Conservation (phyloP, 2,888 invertebrate species). For the Nezara viridula region DNA sequence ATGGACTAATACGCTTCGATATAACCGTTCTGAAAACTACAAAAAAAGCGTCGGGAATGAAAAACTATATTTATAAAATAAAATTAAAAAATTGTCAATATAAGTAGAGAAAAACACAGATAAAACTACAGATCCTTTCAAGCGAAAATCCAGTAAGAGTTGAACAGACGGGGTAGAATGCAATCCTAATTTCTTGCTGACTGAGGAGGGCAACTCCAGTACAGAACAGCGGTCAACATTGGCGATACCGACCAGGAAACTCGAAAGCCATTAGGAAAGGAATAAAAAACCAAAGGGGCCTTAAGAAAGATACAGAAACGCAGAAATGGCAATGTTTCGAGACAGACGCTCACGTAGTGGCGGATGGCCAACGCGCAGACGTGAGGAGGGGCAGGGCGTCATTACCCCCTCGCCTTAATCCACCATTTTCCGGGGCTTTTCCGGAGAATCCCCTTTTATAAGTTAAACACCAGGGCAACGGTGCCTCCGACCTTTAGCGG, state of each 20-base stretch:
- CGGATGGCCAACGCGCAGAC: constrained; percentile 5
- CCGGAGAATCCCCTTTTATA: constrained; percentile 26
- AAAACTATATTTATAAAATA: neutral
- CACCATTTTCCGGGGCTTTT: constrained; percentile 24
- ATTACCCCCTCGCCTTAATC: constrained; percentile 12
- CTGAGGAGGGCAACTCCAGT: neutral
- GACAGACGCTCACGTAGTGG: neutral
- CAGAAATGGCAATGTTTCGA: neutral
- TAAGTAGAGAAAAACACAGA: neutral
- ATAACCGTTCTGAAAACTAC: no score
- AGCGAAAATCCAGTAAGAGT: neutral
- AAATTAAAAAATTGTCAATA: neutral
- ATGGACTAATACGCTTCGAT: no score
- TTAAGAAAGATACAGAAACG: constrained; percentile 16
- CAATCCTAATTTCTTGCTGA: neutral
- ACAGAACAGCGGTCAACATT: constrained; percentile 2
- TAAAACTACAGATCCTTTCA: neutral
- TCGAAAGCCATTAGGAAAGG: neutral
- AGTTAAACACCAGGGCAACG: constrained; percentile 3
- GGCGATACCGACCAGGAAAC: neutral
- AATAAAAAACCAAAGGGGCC: neutral
- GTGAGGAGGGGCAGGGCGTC: neutral
- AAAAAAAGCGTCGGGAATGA: neutral
- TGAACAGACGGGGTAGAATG: neutral
- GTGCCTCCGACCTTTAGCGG: constrained; percentile 7